Percentiles rank a stretch among this genome's conserved stretches.
Conservation (phyloP, 2,888 invertebrate genomes). For the Gortyna flavago region DNA sequence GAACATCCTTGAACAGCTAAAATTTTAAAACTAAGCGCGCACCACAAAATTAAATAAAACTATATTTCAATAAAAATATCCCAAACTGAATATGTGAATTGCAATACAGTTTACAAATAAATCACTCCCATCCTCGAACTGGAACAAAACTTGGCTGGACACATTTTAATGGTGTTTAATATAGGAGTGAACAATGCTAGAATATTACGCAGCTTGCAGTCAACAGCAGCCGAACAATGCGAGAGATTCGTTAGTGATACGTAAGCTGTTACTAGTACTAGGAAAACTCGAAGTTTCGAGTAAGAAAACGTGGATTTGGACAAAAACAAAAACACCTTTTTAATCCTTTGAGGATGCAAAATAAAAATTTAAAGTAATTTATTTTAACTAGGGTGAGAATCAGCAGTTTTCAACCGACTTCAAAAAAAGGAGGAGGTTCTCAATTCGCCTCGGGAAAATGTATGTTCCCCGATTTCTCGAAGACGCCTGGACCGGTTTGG, state of each 20-base stretch:
- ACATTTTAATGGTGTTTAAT: slow-evolving; percentile 65
- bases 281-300: slow-evolving; percentile 35
- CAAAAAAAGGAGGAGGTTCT: too few relatives aligned
- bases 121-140: slow-evolving; percentile 5
- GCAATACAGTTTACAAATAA: slow-evolving; percentile 9
- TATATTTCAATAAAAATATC: background rate
- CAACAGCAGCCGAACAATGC: slow-evolving; percentile 71
- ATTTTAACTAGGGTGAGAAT: background rate
- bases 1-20: too few relatives aligned
- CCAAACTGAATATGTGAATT: too few relatives aligned
- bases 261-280: slow-evolving; percentile 64
- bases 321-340: background rate
- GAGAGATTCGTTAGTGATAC: slow-evolving; percentile 73
- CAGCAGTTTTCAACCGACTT: too few relatives aligned
- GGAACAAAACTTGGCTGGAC: slow-evolving; percentile 37
- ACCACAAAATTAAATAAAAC: background rate
- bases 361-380: background rate
- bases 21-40: too few relatives aligned
- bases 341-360: too few relatives aligned
- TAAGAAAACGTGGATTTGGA: background rate
- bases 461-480: too few relatives aligned
- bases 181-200: slow-evolving; percentile 53
- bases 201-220: slow-evolving; percentile 58
- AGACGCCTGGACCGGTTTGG: too few relatives aligned
- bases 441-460: too few relatives aligned